A percentile compares a stretch with the other conserved stretches of the same genome.
phyloP scores from a whole-genome alignment of 92 coral and sea anemone species.

The Phenganax stokvisi region DNA sequence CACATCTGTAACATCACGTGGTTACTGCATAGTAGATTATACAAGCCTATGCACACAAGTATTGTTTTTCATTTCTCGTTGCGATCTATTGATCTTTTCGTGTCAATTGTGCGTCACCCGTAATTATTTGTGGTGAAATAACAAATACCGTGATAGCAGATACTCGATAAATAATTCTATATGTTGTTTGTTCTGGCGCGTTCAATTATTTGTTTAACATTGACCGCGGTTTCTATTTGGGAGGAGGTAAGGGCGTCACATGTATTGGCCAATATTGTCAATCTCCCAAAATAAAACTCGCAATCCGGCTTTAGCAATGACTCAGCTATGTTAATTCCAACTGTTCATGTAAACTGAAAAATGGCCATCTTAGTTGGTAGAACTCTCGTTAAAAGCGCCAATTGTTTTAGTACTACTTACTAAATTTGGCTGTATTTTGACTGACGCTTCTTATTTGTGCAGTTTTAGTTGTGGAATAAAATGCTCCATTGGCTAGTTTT shows the following conservation, averaged over 20 bases:
- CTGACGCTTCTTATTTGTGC: no score
- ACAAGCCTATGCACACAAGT: background rate
- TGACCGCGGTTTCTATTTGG: background rate
- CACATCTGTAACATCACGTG: no score
- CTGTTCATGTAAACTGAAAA: background rate
- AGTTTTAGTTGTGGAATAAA: no score
- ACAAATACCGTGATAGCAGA: background rate
- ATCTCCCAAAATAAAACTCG: background rate
- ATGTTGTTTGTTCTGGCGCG: conserved; percentile 15
- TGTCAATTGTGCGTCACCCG: background rate
- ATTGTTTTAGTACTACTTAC: no score
- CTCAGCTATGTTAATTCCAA: background rate
- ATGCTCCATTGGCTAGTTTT: no score
- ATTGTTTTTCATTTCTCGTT: background rate
- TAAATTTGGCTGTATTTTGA: no score
- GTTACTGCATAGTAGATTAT: background rate
- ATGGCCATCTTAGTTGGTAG: no score
- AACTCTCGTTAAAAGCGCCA: no score
- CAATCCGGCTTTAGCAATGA: background rate
- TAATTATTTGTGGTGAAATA: conserved; percentile 22
- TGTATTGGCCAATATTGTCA: background rate
- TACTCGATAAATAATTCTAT: background rate
- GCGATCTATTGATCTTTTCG: background rate
- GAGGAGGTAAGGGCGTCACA: background rate
- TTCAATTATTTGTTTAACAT: conserved; percentile 8